Conservation (phyloP, 2,113 vertebrate species). For the Cyprinus carpio region DNA sequence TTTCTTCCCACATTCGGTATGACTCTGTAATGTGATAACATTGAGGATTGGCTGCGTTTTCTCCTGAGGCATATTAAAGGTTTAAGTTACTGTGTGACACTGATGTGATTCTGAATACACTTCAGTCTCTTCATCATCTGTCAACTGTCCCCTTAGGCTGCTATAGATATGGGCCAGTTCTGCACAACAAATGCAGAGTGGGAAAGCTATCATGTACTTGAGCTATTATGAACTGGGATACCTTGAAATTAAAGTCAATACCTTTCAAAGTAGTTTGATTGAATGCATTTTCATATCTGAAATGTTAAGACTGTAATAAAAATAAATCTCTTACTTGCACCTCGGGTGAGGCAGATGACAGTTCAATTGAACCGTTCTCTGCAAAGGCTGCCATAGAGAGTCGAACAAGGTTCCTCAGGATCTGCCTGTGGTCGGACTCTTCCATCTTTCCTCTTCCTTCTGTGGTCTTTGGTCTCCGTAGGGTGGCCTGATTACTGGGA, state of each 20-base stretch:
- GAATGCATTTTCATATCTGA: not conserved
- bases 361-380: slow-evolving; percentile 80
- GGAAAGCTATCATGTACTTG: slow-evolving; percentile 56
- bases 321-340: slow-evolving; percentile 85
- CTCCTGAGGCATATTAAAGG: slow-evolving; percentile 46
- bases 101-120: slow-evolving; percentile 68
- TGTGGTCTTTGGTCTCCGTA: slow-evolving; percentile 70
- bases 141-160: slow-evolving; percentile 63
- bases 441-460: slow-evolving; percentile 59
- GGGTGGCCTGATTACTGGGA: slow-evolving; percentile 62
- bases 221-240: slow-evolving; percentile 7
- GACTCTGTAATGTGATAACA: slow-evolving; percentile 66
- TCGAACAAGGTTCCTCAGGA: slow-evolving; percentile 87
- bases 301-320: not conserved
- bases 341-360: slow-evolving; percentile 84
- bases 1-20: slow-evolving; percentile 46
- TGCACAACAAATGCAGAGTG: slow-evolving; percentile 53
- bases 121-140: slow-evolving; percentile 55
- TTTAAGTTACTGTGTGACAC: slow-evolving; percentile 61
- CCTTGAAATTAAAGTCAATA: not conserved
- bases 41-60: slow-evolving; percentile 45
- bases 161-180: slow-evolving; percentile 57
- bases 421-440: slow-evolving; percentile 76
- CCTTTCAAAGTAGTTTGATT: not conserved
- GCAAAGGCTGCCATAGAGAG: slow-evolving; percentile 92